Percentiles rank a stretch among this genome's conserved stretches.
Evolutionary conservation across 2,797 vertebrate species (phyloP).

Genomic region (Chiloscyllium punctatum): DNA sequence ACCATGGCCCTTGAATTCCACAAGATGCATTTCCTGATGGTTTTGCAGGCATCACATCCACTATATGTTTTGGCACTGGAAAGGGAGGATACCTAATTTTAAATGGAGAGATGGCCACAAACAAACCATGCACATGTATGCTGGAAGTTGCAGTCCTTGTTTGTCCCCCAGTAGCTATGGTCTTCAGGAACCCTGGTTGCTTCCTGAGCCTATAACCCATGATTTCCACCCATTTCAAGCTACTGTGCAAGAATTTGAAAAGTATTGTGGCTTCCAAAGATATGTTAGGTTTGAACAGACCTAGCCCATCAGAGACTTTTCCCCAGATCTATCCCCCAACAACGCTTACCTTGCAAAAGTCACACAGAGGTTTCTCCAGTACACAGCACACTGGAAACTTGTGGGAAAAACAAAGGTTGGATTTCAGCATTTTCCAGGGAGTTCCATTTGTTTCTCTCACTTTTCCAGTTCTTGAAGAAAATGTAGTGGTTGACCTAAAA

Average conservation of each 20-base stretch:
- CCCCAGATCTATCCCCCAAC: not conserved
- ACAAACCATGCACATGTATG: not conserved
- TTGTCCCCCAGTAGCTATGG: not conserved
- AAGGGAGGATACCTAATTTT: not conserved
- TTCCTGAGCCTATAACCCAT: not conserved
- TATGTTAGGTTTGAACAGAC: not conserved
- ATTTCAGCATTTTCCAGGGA: not conserved
- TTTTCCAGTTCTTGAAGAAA: not conserved
- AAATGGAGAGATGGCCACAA: not conserved
- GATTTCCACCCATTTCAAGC: not conserved
- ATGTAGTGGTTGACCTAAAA: not conserved
- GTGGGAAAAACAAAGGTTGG: not conserved
- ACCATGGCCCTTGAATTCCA: not conserved
- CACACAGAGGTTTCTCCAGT: not conserved
- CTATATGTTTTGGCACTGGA: not conserved
- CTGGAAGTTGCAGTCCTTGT: not conserved
- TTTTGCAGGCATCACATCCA: too few species aligned
- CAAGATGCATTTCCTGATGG: not conserved
- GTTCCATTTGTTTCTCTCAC: not conserved
- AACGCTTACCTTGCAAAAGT: not conserved
- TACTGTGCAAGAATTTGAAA: not conserved
- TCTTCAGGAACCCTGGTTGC: not conserved
- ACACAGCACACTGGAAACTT: not conserved
- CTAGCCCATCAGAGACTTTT: not conserved
- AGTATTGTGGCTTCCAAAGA: not conserved